Conservation (phyloP, 2,797 vertebrate species). For the Synaphobranchus kaupii region DNA sequence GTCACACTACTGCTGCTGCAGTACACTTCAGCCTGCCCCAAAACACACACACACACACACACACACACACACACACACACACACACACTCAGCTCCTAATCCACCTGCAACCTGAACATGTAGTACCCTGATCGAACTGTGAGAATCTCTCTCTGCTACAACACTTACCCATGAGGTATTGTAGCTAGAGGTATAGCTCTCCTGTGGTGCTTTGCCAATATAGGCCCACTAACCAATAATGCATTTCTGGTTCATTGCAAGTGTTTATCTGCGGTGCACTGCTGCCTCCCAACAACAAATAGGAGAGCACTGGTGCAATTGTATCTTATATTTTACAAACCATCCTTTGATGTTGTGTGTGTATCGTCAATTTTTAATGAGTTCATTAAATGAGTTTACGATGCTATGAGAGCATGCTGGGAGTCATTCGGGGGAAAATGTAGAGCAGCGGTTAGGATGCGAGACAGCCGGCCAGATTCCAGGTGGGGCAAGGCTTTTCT, state of each 20-base stretch:
- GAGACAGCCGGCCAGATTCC: conserved; percentile 17
- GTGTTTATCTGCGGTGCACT: neutral
- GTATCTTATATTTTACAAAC: neutral
- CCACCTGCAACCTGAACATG: conserved; percentile 2
- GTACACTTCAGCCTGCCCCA: conserved; percentile 5
- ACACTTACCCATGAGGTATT: neutral
- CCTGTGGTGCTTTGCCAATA: conserved; percentile 26
- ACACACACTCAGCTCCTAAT: conserved; percentile 32
- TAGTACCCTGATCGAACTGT: neutral
- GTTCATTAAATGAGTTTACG: neutral
- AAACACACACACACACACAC: conserved; percentile 22
- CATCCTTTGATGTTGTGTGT: neutral
- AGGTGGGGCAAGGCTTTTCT: conserved; percentile 29
- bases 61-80: no score
- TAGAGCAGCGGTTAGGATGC: conserved; percentile 29
- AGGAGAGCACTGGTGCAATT: neutral
- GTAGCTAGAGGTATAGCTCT: conserved; percentile 13
- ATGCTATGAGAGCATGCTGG: neutral
- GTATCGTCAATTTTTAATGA: neutral
- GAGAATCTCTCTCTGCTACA: neutral
- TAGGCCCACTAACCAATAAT: conserved; percentile 13
- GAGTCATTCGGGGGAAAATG: conserved; percentile 8
- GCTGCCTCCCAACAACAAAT: neutral
- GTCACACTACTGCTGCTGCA: conserved; percentile 42
- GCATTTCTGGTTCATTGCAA: neutral